Evolutionary conservation across 2,113 vertebrate genomes (phyloP).

Genomic region (Montifringilla adamsi): DNA sequence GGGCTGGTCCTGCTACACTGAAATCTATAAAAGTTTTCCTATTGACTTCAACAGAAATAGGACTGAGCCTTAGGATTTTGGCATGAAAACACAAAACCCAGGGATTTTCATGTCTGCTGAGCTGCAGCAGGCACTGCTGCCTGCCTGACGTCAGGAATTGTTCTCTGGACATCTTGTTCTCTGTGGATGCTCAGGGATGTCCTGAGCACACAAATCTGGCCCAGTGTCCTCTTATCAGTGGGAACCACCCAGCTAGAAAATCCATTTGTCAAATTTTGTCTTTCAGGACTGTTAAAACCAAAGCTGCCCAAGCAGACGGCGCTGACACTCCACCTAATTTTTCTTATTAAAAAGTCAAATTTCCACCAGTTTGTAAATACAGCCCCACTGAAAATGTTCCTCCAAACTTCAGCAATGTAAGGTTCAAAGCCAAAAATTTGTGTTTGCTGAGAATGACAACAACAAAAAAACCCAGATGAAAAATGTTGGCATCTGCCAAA

Average conservation of each 20-base stretch:
- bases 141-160: constrained; percentile 14
- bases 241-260: neutral
- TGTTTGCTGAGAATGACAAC: neutral
- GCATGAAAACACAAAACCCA: neutral
- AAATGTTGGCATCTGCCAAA: neutral
- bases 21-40: neutral
- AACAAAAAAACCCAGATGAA: neutral
- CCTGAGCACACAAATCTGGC: neutral
- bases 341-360: neutral
- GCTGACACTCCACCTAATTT: neutral
- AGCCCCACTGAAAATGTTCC: neutral
- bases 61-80: neutral
- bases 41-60: neutral
- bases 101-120: neutral
- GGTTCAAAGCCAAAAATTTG: neutral
- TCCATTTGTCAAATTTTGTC: neutral
- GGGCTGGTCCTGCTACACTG: neutral
- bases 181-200: neutral
- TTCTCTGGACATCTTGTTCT: constrained; percentile 43
- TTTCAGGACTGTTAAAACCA: neutral
- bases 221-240: neutral
- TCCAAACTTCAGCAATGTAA: neutral
- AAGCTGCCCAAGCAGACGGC: neutral
- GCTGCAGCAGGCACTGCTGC: neutral
- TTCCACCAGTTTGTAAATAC: neutral